Base-by-base conservation (phyloP, 2,797 vertebrate genomes). In the Etheostoma nigrum region DNA sequence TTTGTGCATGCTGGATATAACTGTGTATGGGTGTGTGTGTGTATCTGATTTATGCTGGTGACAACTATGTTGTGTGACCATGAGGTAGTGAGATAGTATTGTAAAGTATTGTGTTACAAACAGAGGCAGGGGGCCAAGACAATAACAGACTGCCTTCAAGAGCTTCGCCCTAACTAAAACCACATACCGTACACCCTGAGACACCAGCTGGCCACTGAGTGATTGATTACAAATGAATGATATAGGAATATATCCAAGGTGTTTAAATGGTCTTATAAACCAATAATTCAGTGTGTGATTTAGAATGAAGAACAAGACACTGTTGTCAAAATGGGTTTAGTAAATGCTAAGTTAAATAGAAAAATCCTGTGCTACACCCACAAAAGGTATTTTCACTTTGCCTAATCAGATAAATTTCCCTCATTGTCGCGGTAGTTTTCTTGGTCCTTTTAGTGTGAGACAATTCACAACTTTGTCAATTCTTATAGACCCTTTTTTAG, bases 81-180 rank as follows among this genome's bases (percentile, higher is more conserved):
- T 75, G 84, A 81, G 66, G 77, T 67, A 73, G 72, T 76, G 76
- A 83, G 44, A 88, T 76, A 36, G 70, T 72, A 88, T 76, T 30
- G 70, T 72, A 78, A 47, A 83, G 88, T 57, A 59, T 89, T 86
- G 74, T 86, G 84, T 93, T 92, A 74, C 89, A 65, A 70, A 78
- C 60, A 57, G 72, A 74, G 78, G 63, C 77, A 42, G 19, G 47
- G 19, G 61, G 72, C 84, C 64, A 64, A 74, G 71, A 76, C 77
- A 81, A 67, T 70, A 79, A 77, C 69, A 70, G 73, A 40, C 52
- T 21, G 55, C 42, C 42, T 18, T 6, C 58, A 11, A 52, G 60
- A 70, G 44, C 58, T 30, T 49, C 2, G 12, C 51, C 51, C 76
- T 23, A 6, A 74, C 67, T 59, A 10, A 65, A 74, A 72, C 25